Conservation (phyloP, 2,113 vertebrate genomes). For the Cisticola juncidis region DNA sequence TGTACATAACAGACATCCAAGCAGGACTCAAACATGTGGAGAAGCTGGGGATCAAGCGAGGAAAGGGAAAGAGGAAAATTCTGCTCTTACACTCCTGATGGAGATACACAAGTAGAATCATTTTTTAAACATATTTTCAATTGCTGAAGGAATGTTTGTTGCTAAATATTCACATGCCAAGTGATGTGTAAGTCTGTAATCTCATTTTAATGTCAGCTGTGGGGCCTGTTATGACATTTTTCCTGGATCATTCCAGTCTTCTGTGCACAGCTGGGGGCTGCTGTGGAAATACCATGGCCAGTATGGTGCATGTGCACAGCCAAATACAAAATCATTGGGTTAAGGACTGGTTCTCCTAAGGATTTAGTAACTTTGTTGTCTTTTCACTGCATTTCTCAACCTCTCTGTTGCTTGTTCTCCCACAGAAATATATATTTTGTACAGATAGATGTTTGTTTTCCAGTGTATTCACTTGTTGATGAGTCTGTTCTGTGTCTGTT, state of each 20-base stretch:
- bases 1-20: background rate
- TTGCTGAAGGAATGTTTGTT: background rate
- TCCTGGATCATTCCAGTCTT: background rate
- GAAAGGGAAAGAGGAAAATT: background rate
- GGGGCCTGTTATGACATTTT: background rate
- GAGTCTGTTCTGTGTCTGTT: background rate
- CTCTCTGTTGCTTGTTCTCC: background rate
- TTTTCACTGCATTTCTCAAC: background rate
- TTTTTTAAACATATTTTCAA: background rate
- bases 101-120: background rate
- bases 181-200: background rate
- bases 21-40: background rate
- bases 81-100: background rate
- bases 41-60: background rate
- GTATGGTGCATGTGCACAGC: background rate
- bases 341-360: background rate
- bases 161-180: background rate
- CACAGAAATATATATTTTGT: background rate
- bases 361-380: background rate
- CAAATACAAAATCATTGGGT: background rate
- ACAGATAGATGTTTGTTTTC: background rate
- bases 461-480: background rate
- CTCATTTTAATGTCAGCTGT: background rate
- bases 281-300: background rate
- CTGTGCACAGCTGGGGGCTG: background rate